Base-by-base conservation (phyloP, 2,888 invertebrate genomes). In the Synanthedon myopaeformis region DNA sequence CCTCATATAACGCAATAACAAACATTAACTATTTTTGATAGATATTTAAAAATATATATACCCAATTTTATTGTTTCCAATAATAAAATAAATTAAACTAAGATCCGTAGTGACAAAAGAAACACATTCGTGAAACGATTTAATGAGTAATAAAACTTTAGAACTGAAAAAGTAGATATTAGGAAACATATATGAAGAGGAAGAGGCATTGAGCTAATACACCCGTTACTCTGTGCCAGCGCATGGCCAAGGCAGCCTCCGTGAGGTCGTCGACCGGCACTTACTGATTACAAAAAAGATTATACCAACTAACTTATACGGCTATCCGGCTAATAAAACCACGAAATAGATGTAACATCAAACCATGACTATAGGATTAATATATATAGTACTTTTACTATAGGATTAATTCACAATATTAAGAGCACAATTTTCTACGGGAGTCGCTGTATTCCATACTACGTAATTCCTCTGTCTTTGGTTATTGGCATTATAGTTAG, bases 211-310 rank as follows among this genome's bases (percentile, higher is more conserved):
- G 35, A 73, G 76, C 72, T 75, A 79, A 76, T 77, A 60, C 62
- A 61, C 59, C 81, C 81, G 82, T 80, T 81, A 78, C 71, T 79
- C 70, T 73, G 72, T 49, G 54, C 51, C 54, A 51, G 52, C 52
- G 53, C 53, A 54, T 41, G 45, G 69, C 69, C 68, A 66, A 56
- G 66, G 73, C 83, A 84, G 80, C 80, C 78, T 82, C 81, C 76
- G 71, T 62, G 70, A 78, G 84, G 84, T 79, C 84, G 77, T 76
- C 78, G 85, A 85, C 82, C 82, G 76, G 70, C 64, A 64, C 66
- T 69, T 72, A 68, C 72, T 76, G 81, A 80, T 85, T 79, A 83
- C 76, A 84, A 82, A 82, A 84, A 83, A 82, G 75, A 80, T 82
- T 79, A 78, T 63, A 69, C 68, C 67, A 71, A 71, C 69, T 68